A percentile compares a stretch with the other conserved stretches of the same genome.
phyloP scores from a whole-genome alignment of 2,797 vertebrate genomes.

The Dryobates pubescens region DNA sequence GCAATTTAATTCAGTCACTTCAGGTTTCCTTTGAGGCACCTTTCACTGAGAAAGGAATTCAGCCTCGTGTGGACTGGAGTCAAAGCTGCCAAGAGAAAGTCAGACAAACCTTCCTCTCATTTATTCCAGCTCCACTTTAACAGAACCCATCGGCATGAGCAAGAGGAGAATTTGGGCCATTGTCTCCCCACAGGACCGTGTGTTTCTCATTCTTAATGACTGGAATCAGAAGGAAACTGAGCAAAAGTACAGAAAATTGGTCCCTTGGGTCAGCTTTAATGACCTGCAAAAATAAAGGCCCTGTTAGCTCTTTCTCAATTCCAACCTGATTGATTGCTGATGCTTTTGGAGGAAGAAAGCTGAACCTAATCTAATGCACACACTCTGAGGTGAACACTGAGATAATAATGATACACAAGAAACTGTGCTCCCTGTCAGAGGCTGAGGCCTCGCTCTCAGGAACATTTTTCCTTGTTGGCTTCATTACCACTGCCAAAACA shows the following conservation, averaged over 20 bases:
- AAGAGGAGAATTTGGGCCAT: slow-evolving; percentile 8
- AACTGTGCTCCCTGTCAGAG: background rate
- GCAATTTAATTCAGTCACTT: slow-evolving; percentile 51
- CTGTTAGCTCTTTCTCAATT: slow-evolving; percentile 29
- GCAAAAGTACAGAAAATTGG: slow-evolving; percentile 18
- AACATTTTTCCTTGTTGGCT: background rate
- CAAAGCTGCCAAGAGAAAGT: slow-evolving; percentile 4
- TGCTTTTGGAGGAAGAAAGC: slow-evolving; percentile 33
- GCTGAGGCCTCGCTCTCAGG: background rate
- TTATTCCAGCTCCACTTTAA: slow-evolving; percentile 3
- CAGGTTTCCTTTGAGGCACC: slow-evolving; percentile 16
- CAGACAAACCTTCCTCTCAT: slow-evolving; percentile 26
- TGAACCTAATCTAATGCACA: background rate
- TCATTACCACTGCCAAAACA: slow-evolving; percentile 34
- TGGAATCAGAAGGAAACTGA: slow-evolving; percentile 42
- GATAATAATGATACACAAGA: slow-evolving; percentile 23
- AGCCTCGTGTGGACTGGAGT: background rate
- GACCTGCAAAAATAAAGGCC: slow-evolving; percentile 34
- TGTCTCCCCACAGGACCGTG: background rate
- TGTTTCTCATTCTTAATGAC: slow-evolving; percentile 35
- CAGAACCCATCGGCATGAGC: background rate
- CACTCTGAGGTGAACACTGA: background rate
- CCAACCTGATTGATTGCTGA: slow-evolving; percentile 41
- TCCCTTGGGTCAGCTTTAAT: slow-evolving; percentile 60
- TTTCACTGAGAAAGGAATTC: slow-evolving; percentile 22